Percentiles rank a stretch among this genome's conserved stretches.
Conservation (phyloP, 2,113 vertebrate species). For the Phainopepla nitens region DNA sequence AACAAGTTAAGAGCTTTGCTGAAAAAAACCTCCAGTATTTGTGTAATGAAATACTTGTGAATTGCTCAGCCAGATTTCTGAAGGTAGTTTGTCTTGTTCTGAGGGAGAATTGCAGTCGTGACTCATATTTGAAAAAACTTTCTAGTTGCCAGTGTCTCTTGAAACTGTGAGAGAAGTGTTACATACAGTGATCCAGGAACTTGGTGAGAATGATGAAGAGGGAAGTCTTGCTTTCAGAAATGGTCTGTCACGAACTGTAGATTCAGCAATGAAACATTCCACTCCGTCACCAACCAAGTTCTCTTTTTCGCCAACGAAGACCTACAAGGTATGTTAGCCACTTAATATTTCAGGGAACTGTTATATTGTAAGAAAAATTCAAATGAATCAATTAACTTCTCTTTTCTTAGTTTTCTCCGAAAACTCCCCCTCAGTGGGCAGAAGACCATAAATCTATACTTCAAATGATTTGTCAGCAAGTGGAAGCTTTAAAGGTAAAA, state of each 20-base stretch:
- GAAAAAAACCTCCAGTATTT: not conserved
- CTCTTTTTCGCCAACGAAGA: constrained; percentile 83
- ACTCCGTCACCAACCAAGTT: constrained; percentile 84
- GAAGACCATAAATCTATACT: constrained; percentile 92
- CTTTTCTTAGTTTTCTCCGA: constrained; percentile 84
- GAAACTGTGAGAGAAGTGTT: constrained; percentile 89
- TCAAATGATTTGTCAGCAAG: constrained; percentile 92
- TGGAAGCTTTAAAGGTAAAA: constrained; percentile 93
- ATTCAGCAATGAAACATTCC: constrained; percentile 84
- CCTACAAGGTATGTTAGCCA: constrained; percentile 77
- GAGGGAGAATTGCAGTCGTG: not conserved
- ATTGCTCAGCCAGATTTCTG: not conserved
- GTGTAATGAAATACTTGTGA: not conserved
- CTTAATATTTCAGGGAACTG: not conserved
- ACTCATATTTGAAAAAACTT: not conserved
- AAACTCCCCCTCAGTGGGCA: constrained; percentile 91
- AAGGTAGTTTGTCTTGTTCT: not conserved
- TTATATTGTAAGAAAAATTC: not conserved
- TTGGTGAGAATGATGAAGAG: constrained; percentile 79
- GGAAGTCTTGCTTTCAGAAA: constrained; percentile 75
- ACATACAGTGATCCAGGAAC: constrained; percentile 87
- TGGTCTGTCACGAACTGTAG: constrained; percentile 65
- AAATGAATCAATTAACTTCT: not conserved
- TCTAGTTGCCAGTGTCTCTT: constrained; percentile 86
- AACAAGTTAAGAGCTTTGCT: not conserved